These are phyloP conservation scores for Nemoura dubitans DNA, from an alignment of 2,888 invertebrate species.

Conservation along the genomic window DNA sequence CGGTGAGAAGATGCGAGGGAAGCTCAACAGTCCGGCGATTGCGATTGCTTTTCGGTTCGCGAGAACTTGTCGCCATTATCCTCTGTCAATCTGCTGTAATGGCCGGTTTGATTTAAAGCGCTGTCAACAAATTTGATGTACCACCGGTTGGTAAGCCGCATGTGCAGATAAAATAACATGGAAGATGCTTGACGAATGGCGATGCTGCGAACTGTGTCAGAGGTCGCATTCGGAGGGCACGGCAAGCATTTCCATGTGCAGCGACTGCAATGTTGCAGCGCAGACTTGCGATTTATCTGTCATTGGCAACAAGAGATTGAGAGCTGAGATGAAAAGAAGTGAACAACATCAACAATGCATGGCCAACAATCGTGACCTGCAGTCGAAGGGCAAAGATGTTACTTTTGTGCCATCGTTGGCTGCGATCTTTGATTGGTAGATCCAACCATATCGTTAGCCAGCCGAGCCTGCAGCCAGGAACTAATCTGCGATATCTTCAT, in stretches of 20 bases:
- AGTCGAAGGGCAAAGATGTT: constrained; percentile 22
- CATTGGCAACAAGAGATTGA: constrained; percentile 21
- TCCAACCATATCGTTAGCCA: constrained; percentile 9
- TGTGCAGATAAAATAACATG: background rate
- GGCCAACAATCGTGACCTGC: constrained; percentile 13
- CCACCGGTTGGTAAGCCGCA: background rate
- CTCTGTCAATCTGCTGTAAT: background rate
- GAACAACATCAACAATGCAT: constrained; percentile 28
- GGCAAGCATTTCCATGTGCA: background rate
- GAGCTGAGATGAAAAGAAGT: constrained; percentile 25
- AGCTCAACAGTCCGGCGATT: too few relatives aligned
- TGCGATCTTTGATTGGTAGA: constrained; percentile 23
- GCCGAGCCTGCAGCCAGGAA: constrained; percentile 21
- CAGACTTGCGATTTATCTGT: constrained; percentile 20
- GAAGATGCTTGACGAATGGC: background rate
- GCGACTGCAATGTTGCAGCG: background rate
- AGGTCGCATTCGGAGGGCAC: background rate
- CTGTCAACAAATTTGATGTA: background rate
- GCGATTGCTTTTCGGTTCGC: background rate
- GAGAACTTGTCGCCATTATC: background rate
- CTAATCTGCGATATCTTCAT: constrained; percentile 24
- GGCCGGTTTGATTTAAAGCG: background rate
- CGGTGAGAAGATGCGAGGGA: too few relatives aligned
- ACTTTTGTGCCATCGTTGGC: constrained; percentile 17
- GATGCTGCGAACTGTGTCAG: constrained; percentile 14